Conservation (phyloP, 2,113 vertebrate genomes). For the Myotis brandtii region DNA sequence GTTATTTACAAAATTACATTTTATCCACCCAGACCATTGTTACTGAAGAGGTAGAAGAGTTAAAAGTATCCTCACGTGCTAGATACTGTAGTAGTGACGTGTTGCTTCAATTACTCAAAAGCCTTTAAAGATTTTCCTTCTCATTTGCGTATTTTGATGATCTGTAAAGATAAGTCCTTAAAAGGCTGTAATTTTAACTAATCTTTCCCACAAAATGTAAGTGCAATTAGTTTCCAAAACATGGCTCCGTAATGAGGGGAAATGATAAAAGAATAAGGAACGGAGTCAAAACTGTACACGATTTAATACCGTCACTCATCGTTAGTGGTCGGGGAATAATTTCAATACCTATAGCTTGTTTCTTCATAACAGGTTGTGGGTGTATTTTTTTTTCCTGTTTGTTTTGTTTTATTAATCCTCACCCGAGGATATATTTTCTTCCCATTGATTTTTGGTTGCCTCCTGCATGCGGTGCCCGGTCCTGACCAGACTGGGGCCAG, state of each 20-base stretch:
- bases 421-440: too few relatives aligned
- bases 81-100: not conserved
- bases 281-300: not conserved
- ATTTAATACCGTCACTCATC: not conserved
- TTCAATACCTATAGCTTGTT: not conserved
- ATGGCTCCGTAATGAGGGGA: not conserved
- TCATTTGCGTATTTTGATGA: not conserved
- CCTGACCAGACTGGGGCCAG: too few relatives aligned
- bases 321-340: not conserved
- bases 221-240: conserved; percentile 21
- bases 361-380: not conserved
- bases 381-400: not conserved
- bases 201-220: not conserved
- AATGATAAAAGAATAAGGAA: not conserved
- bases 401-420: not conserved
- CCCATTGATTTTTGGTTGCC: too few relatives aligned
- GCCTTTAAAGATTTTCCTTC: not conserved
- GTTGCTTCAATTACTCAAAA: not conserved
- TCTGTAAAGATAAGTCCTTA: not conserved
- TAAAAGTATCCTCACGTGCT: not conserved
- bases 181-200: not conserved
- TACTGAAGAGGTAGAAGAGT: not conserved
- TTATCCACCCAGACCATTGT: not conserved
- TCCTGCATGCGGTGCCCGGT: too few relatives aligned
- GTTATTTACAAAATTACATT: not conserved